Conservation (phyloP, 2,888 invertebrate species). For the Polylopha cassiicola region DNA sequence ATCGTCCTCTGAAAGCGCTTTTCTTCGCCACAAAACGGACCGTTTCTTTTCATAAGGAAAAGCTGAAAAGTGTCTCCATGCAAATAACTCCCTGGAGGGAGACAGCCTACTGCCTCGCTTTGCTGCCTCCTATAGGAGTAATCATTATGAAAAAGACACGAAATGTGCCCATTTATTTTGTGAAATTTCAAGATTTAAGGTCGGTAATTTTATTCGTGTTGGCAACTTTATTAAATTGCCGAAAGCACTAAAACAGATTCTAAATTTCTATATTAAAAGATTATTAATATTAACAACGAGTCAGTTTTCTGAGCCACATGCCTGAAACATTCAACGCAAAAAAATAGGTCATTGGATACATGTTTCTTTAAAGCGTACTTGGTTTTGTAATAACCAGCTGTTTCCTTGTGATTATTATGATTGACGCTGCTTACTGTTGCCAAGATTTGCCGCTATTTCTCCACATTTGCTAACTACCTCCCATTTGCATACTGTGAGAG, state of each 20-base stretch:
- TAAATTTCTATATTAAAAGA: too few relatives aligned
- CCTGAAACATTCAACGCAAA: neutral
- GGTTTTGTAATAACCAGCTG: slow-evolving; percentile 42
- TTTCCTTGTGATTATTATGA: slow-evolving; percentile 52
- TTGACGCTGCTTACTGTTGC: slow-evolving; percentile 56
- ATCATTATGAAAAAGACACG: slow-evolving; percentile 63
- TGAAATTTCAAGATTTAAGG: slow-evolving; percentile 35
- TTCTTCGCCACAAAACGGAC: slow-evolving; percentile 75
- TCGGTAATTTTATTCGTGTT: slow-evolving; percentile 15
- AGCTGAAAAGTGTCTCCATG: slow-evolving; percentile 76
- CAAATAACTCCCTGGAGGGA: slow-evolving; percentile 75
- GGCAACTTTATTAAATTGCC: slow-evolving; percentile 20
- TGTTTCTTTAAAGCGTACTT: slow-evolving; percentile 23
- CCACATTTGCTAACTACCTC: slow-evolving; percentile 57
- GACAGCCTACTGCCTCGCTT: slow-evolving; percentile 74
- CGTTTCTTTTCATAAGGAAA: slow-evolving; percentile 77
- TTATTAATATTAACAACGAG: too few relatives aligned
- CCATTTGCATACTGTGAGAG: slow-evolving; percentile 60
- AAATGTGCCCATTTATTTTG: slow-evolving; percentile 35
- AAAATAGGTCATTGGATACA: slow-evolving; percentile 10
- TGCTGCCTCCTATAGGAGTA: slow-evolving; percentile 53
- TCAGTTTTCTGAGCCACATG: neutral
- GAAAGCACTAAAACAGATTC: too few relatives aligned
- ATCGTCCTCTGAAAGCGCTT: slow-evolving; percentile 77
- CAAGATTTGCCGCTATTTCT: slow-evolving; percentile 56